Base-by-base conservation (phyloP, 2,113 vertebrate species). In the Myrmophylax atrothorax region DNA sequence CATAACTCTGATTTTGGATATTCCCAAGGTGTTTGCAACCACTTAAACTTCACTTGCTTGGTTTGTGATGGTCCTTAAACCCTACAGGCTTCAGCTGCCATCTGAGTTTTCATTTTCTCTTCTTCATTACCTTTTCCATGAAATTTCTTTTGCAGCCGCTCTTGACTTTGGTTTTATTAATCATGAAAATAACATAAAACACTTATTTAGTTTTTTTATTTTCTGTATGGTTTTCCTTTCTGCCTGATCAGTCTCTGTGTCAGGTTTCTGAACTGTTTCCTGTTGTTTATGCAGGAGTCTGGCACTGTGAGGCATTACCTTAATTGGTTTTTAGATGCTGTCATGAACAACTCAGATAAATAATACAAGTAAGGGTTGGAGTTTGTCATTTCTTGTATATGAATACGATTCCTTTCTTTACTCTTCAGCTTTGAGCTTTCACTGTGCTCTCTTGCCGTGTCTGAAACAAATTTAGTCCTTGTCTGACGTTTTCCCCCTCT, bases 341-440 rank as follows among this genome's bases (percentile, higher is more conserved):
- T 79, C 28, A 10, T 33, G 47, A 93, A 42, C 67, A 89, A 70
- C 74, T 85, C 66, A 42, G 68, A 93, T 96, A 92, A 94, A 97
- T 91, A 95, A 69, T 82, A 62, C 70, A 87, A 96, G 40, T 69
- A 29, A 76, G 35, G 35, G 22, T 15, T 95, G 84, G 67, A 85
- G 55, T 80, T 92, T 85, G 85, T 93, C 14, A 59, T 40, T 73
- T 58, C 68, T 53, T 77, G 29, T 33, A 23, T 68, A 7, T 59
- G 44, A 58, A 24, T 82, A 10, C 5, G 26, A 47, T 59, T 85
- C n/a, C 52, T 79, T 81, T 46, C 77, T 79, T 87, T 87, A 20
- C 19, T 84, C n/a, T 50, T 86, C n/a, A 86, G 47, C 35, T 84
- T 79, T 87, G 67, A 94, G 91, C 78, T 83, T 52, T 85, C 60